Evolutionary conservation across 2,797 vertebrate species (phyloP), one percentile per base, ranked within the genome.

Genomic region (Thripadectes ignobilis): DNA sequence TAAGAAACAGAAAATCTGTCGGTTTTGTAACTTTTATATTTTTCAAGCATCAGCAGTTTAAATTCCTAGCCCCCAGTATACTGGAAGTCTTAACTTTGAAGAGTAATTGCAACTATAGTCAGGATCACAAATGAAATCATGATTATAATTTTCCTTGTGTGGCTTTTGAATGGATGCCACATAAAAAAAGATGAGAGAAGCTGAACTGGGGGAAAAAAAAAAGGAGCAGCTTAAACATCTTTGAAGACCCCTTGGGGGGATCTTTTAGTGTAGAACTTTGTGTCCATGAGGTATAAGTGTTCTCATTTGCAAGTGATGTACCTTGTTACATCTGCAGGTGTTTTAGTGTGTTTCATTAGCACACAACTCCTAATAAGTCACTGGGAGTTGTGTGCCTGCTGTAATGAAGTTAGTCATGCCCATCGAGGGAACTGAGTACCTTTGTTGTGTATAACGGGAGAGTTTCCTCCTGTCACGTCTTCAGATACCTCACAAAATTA

Each of bases 401-500:
- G 39, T 41, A 34, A 2, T 69, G 48, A 81, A 67, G 39, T 61
- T 13, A 19, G 29, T 46, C n/a, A 3, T 48, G 52, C 17, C 34
- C 19, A 14, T 18, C 17, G 21, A 63, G 39, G 65, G 88, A 84
- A 81, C 51, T 74, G 55, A 46, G 54, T 82, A 62, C 62, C 57
- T 87, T 49, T 27, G 3, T 38, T n/a, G 5, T 10, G 2, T 71
- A 8, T 76, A 81, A 94, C 92, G 69, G 51, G 8, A 85, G 86
- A 17, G 67, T 97, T 97, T 88, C 57, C 61, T 89, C 15, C 21
- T 91, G 39, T n/a, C 52, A 85, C 4, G 48, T 69, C 30, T 75
- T 90, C 46, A 73, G 23, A 89, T 59, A 38, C 36, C 54, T 92
- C 73, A 63, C 67, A 89, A 84, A 97, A 95, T 96, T 90, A 76